Conservation (phyloP, 53 echinoderm and acorn worm species). For the Hippasteria phrygiana region DNA sequence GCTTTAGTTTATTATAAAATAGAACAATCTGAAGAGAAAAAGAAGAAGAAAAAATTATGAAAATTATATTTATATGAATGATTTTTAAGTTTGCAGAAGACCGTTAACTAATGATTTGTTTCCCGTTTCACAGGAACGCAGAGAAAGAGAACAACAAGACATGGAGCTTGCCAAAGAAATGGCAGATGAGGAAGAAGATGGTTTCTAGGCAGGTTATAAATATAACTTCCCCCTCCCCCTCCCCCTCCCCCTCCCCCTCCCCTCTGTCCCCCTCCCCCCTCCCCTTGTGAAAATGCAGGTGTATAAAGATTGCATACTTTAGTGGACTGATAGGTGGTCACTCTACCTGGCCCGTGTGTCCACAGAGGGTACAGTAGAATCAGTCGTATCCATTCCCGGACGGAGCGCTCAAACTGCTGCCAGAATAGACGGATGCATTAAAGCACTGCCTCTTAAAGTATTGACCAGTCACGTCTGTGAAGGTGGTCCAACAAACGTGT, state of each 20-base stretch:
- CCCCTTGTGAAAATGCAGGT: neutral
- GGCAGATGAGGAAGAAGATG: slow-evolving; percentile 98
- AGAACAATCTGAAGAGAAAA: too few species aligned
- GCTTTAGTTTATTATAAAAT: neutral
- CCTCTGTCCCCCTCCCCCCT: neutral
- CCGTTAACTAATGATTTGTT: neutral
- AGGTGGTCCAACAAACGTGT: too few species aligned
- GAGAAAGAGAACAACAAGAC: slow-evolving; percentile 97
- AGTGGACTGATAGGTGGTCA: neutral
- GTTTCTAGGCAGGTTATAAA: slow-evolving; percentile 64
- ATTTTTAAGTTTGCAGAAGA: too few species aligned
- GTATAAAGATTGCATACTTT: neutral
- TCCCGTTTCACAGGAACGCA: slow-evolving; percentile 78
- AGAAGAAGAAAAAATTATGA: too few species aligned
- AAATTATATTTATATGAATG: too few species aligned
- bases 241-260: neutral
- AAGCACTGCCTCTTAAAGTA: too few species aligned
- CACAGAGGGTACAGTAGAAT: too few species aligned
- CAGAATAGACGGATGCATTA: too few species aligned
- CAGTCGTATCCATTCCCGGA: too few species aligned
- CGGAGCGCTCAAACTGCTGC: too few species aligned
- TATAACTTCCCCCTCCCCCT: neutral
- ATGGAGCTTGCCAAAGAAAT: slow-evolving; percentile 98
- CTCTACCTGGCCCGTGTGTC: too few species aligned
- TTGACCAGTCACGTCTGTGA: too few species aligned